phyloP scores from a whole-genome alignment of 2,113 vertebrate genomes.

The Hippocampus abdominalis region DNA sequence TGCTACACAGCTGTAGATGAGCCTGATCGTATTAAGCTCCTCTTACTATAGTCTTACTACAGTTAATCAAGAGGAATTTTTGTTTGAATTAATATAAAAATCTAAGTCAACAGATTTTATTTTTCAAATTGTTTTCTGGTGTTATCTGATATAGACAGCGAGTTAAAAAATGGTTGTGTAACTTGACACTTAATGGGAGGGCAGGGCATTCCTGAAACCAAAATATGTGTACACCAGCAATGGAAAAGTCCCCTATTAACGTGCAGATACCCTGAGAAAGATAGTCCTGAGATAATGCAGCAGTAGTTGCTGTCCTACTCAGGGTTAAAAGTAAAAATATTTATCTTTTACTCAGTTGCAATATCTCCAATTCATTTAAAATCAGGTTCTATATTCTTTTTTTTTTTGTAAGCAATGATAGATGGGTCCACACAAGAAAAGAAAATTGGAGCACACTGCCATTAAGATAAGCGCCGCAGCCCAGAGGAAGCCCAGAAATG shows the following conservation, averaged over 20 bases:
- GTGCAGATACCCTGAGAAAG: not conserved
- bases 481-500: conserved; percentile 62
- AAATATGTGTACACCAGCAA: not conserved
- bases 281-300: not conserved
- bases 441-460: conserved; percentile 59
- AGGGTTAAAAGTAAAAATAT: conserved; percentile 42
- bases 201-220: not conserved
- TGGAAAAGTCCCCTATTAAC: not conserved
- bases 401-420: conserved; percentile 68
- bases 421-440: conserved; percentile 65
- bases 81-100: no score
- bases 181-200: not conserved
- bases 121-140: no score
- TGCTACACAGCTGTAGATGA: no score
- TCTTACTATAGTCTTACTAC: no score
- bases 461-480: conserved; percentile 66
- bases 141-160: no score
- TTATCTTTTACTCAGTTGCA: conserved; percentile 17
- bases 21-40: no score
- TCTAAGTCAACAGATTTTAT: no score
- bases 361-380: conserved; percentile 31
- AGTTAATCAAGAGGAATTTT: no score
- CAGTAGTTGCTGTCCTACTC: not conserved
- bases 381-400: conserved; percentile 40
- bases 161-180: not conserved